Percentiles rank a stretch among this genome's conserved stretches.
These are phyloP conservation scores for Pygmarrhopalites habei DNA, from an alignment of 1,140 invertebrate species.

Conservation along the genomic window DNA sequence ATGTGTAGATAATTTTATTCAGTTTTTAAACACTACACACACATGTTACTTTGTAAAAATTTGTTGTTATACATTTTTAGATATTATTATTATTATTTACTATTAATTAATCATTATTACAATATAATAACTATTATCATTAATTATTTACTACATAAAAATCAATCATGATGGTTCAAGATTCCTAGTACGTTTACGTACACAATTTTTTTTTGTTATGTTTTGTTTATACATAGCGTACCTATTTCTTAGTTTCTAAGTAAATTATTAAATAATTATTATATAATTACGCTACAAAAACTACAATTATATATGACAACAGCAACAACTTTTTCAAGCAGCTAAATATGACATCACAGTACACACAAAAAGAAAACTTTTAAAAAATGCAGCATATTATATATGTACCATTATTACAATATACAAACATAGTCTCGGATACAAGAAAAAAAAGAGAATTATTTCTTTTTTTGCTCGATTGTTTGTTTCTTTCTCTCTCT, in stretches of 20 bases:
- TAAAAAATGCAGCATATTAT: too few species aligned
- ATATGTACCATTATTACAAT: too few species aligned
- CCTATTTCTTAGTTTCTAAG: constrained; percentile 2
- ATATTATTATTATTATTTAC: constrained; percentile 12
- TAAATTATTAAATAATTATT: constrained; percentile 13
- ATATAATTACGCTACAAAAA: too few species aligned
- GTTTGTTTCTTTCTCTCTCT: background rate
- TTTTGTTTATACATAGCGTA: constrained; percentile 22
- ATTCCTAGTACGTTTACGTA: constrained; percentile 37
- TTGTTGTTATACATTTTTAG: constrained; percentile 6
- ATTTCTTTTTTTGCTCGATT: constrained; percentile 18
- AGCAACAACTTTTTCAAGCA: background rate
- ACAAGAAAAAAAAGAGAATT: constrained; percentile 9
- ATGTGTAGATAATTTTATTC: background rate
- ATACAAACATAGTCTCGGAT: too few species aligned
- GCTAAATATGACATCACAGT: background rate
- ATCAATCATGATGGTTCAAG: constrained; percentile 37
- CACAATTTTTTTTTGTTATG: constrained; percentile 29
- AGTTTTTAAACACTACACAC: too few species aligned
- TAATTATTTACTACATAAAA: too few species aligned
- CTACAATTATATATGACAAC: background rate
- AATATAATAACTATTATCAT: constrained; percentile 6
- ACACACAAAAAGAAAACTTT: too few species aligned
- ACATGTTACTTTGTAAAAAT: constrained; percentile 12
- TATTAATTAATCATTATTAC: constrained; percentile 5